Percentiles rank a stretch among this genome's conserved stretches.
Evolutionary conservation across 2,888 invertebrate genomes (phyloP).

Genomic region (Agapetus fuscipes): DNA sequence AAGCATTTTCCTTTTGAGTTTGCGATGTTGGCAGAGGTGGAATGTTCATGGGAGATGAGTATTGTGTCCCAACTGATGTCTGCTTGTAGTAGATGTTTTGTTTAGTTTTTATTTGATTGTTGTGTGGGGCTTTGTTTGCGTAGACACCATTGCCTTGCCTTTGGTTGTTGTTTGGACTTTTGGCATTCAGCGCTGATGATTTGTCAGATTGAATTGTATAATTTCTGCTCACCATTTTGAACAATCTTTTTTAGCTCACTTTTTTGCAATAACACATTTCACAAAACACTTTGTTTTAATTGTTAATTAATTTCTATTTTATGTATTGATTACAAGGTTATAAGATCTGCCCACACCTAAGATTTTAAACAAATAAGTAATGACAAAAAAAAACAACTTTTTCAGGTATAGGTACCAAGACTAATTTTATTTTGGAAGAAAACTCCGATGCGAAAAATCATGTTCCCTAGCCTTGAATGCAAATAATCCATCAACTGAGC

Average conservation of each 20-base stretch:
- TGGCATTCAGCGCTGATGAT: conserved; percentile 9
- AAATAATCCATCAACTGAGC: too few species aligned
- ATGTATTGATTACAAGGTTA: too few species aligned
- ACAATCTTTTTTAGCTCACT: conserved; percentile 20
- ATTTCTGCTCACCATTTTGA: conserved; percentile 43
- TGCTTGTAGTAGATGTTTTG: conserved; percentile 21
- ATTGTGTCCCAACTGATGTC: conserved; percentile 20
- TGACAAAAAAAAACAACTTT: too few species aligned
- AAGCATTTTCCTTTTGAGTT: conserved; percentile 4
- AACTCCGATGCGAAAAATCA: too few species aligned
- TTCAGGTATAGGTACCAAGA: too few species aligned
- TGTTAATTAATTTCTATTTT: too few species aligned
- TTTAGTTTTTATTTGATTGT: conserved; percentile 11
- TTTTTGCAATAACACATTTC: too few species aligned
- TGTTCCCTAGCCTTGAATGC: too few species aligned
- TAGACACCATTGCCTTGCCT: conserved; percentile 1
- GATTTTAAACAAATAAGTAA: too few species aligned
- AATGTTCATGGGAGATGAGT: conserved; percentile 4
- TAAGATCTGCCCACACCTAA: too few species aligned
- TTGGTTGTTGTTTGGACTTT: conserved; percentile 14
- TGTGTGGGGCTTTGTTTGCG: conserved; percentile 7
- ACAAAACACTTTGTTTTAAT: too few species aligned
- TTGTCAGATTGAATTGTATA: conserved; percentile 29
- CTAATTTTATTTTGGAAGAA: too few species aligned
- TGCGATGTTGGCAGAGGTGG: background rate